A percentile compares a stretch with the other conserved stretches of the same genome.
Conservation (phyloP, 2,113 vertebrate genomes). For the Pomatostomus ruficeps region DNA sequence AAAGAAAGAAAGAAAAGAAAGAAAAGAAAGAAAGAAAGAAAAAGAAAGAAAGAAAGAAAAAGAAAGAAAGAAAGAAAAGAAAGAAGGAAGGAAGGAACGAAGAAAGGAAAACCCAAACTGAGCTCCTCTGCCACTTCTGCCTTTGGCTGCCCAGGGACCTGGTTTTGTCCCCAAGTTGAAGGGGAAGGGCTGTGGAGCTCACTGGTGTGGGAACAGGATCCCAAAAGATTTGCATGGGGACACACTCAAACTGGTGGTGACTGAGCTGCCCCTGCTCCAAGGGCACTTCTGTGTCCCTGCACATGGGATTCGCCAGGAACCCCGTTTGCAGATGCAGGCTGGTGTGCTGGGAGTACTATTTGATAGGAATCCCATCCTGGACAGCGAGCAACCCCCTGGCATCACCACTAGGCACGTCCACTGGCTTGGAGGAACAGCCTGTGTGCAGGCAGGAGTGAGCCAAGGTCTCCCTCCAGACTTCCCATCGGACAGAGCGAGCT, state of each 20-base stretch:
- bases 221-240: neutral
- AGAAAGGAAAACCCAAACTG: neutral
- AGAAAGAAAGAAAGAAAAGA: neutral
- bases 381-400: rapidly evolving
- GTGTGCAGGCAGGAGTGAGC: neutral
- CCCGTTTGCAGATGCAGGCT: rapidly evolving
- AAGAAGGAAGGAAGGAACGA: no score
- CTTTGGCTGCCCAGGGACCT: neutral
- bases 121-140: neutral
- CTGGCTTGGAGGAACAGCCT: neutral
- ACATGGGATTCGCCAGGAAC: rapidly evolving
- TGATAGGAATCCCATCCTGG: neutral
- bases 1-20: neutral
- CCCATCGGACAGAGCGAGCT: neutral
- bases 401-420: neutral
- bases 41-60: no score
- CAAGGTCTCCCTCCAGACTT: neutral
- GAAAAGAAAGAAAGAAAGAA: no score
- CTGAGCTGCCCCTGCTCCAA: neutral
- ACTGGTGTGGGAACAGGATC: rapidly evolving
- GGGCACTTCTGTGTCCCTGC: neutral
- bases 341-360: neutral
- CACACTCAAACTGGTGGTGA: neutral
- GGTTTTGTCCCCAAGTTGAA: neutral
- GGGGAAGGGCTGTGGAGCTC: neutral